Base-by-base conservation (phyloP, 1,140 invertebrate species). In the Vanessa tameamea region DNA sequence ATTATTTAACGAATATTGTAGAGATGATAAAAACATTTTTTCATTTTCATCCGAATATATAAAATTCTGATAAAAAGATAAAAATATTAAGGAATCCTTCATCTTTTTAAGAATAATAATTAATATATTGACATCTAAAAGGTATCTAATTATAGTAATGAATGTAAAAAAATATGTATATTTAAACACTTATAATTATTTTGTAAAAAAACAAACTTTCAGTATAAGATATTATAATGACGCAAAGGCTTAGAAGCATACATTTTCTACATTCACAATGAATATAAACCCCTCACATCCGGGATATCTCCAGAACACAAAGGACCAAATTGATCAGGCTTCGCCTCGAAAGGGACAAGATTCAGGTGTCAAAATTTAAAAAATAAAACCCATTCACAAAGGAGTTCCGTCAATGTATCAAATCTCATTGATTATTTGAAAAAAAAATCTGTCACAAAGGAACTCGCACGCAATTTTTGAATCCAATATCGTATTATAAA, bases 331-430 rank as follows among this genome's bases (percentile, higher is more conserved):
- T 85, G 86, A 89, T 86, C 85, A 83, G 82, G 77, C 73, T 82
- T 82, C 79, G 79, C 76, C 73, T 73, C 78, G 69, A 83, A 84
- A 85, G 77, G 79, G 81, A 83, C 64, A 70, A 78, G 84, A 84
- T 88, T 90, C 89, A 88, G 89, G 89, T 91, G 89, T 91, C 87
- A 90, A 84, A 85, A 82, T 79, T 65, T 77, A 75, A 78, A 86
- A 81, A 86, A 88, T 81, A 82, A 81, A 80, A 82, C 78, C 81
- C 81, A 86, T 84, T 82, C 81, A 87, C 73, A 83, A 81, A 78
- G 63, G 65, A 80, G 79, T 87, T 89, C 82, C 85, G 84, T 88
- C 86, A 85, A 82, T 83, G 87, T 84, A 89, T 91, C 87, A 85
- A 85, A 88, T 87, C 81, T 69, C 55, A 57, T 69, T 69, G 43